A percentile compares a stretch with the other conserved stretches of the same genome.
These are phyloP conservation scores for Vidua macroura DNA, from an alignment of 2,113 vertebrate genomes.

Conservation along the genomic window DNA sequence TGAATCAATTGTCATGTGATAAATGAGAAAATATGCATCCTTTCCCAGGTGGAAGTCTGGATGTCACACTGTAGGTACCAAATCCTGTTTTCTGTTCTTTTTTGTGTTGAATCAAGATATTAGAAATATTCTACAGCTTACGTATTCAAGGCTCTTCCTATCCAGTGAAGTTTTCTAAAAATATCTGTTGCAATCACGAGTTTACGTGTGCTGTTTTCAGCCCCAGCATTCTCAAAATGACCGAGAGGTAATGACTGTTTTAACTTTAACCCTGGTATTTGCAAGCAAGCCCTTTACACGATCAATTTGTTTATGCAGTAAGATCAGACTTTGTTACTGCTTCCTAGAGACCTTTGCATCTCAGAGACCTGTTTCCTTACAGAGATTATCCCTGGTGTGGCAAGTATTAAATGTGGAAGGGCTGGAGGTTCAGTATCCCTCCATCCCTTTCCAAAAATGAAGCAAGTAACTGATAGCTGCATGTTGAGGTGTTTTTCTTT, in stretches of 20 bases:
- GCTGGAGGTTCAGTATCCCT: neutral
- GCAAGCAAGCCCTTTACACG: slow-evolving; percentile 49
- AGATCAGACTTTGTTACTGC: slow-evolving; percentile 55
- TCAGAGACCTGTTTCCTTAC: neutral
- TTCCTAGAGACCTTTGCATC: slow-evolving; percentile 49
- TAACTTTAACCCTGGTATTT: slow-evolving; percentile 49
- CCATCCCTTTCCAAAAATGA: neutral
- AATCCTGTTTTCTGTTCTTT: neutral
- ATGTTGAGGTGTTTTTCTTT: neutral
- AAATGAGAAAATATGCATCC: neutral
- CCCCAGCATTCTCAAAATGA: neutral
- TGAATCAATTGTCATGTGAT: neutral
- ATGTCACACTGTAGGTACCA: neutral
- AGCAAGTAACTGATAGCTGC: neutral
- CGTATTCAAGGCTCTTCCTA: neutral
- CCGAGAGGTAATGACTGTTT: slow-evolving; percentile 45
- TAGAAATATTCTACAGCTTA: neutral
- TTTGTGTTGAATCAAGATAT: neutral
- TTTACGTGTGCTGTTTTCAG: neutral
- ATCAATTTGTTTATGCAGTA: slow-evolving; percentile 59
- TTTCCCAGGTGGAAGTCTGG: neutral
- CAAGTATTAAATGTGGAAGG: neutral
- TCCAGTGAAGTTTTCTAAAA: neutral
- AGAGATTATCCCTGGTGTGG: neutral
- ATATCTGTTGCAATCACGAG: neutral